Conservation (phyloP, 2,797 vertebrate species). For the Garrulus glandarius region DNA sequence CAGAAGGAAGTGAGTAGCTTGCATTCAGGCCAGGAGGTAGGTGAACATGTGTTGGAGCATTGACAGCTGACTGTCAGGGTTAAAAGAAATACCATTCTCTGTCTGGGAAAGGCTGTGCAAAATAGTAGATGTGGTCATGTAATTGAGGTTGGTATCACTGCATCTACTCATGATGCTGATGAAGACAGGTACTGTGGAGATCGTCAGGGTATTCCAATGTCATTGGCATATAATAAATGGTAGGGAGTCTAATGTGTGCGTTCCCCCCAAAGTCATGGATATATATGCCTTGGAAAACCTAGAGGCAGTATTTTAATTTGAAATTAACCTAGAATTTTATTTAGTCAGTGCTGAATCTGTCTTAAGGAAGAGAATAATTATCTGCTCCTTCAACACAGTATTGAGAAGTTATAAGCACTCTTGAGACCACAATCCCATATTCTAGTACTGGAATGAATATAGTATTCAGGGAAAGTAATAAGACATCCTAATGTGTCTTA, state of each 20-base stretch:
- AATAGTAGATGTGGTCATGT: neutral
- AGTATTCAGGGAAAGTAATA: slow-evolving; percentile 5
- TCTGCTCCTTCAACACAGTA: neutral
- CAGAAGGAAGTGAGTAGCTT: neutral
- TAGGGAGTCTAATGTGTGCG: neutral
- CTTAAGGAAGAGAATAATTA: slow-evolving; percentile 11
- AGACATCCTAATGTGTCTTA: slow-evolving; percentile 28
- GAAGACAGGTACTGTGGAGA: neutral
- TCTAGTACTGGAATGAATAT: slow-evolving; percentile 1
- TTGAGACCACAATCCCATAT: slow-evolving; percentile 2
- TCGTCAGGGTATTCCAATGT: neutral
- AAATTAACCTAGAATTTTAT: slow-evolving; percentile 17
- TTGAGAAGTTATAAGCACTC: slow-evolving; percentile 28
- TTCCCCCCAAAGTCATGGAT: neutral
- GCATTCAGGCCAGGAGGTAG: neutral
- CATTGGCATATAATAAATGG: neutral
- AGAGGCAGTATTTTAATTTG: slow-evolving; percentile 7
- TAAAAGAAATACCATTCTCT: neutral
- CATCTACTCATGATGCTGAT: neutral
- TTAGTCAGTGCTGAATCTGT: neutral
- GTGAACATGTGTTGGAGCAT: neutral
- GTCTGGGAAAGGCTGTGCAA: neutral
- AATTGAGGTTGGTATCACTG: neutral
- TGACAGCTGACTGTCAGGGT: neutral
- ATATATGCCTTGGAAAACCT: neutral